Evolutionary conservation across 35 echinoderm and acorn worm species (phyloP), one percentile per base, ranked within the genome.

Genomic region (Patiria miniata): DNA sequence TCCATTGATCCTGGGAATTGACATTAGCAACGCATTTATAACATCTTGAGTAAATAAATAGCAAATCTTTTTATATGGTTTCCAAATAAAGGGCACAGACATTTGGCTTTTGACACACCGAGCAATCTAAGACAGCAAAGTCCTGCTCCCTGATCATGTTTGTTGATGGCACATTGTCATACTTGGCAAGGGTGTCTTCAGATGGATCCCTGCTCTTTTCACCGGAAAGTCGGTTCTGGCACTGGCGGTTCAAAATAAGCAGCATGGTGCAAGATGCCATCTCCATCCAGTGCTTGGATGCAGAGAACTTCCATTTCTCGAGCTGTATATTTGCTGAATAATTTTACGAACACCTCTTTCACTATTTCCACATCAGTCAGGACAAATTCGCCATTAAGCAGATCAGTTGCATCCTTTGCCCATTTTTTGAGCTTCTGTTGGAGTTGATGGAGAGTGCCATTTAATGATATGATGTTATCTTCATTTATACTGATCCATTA

Each of bases 61-160:
- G n/a, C 14, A 56, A 0, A 17, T n/a, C 53, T 56, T 56, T n/a
- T 56, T 56, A n/a, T n/a, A n/a, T n/a, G n/a, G n/a, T 42, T 36
- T 86, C 57, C 61, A 77, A 78, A 36, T 37, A 34, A 7, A 39
- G 14, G 1, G 40, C 78, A 8, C 54, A 12, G 56, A 59, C 83
- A 37, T 21, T 4, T 28, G 83, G 83, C 30, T 52, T 82, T 89
- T n/a, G n/a, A n/a, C n/a, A n/a, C n/a, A n/a, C n/a, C n/a, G n/a
- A n/a, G 7, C 42, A 36, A 37, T 90, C 88, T 19, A 90, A 39
- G 5, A 65, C 34, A 32, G 69, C 89, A 78, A 91, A 91, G 54
- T 91, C 89, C 26, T 82, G 7, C 39, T 91, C 89, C 0, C 89
- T 76, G 18, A 91, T 76, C 53, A 90, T 44, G 30, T 90, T 90